Percentiles rank a stretch among this genome's conserved stretches.
Conservation (phyloP, 2,113 vertebrate species). For the Nettapus auritus region DNA sequence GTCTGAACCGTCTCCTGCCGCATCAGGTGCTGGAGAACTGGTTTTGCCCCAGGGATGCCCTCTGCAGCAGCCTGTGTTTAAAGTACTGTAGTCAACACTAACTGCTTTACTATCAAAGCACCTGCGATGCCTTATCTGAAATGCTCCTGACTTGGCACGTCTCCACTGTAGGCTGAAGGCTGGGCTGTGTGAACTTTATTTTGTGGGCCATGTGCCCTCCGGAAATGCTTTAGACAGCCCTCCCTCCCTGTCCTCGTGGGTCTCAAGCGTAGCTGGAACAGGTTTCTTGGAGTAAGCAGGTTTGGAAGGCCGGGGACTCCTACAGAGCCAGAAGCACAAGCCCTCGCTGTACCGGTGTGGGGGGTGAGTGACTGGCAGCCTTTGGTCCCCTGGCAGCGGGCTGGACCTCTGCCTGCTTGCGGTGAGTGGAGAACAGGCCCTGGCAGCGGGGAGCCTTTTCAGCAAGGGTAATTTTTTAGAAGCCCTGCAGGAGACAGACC, state of each 20-base stretch:
- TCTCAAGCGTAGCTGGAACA: background rate
- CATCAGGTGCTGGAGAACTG: background rate
- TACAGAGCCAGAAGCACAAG: conserved; percentile 43
- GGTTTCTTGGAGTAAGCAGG: conserved; percentile 11
- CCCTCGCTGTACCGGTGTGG: background rate
- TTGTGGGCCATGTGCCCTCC: background rate
- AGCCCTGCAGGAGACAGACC: background rate
- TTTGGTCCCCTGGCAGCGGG: background rate
- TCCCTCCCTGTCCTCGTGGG: background rate
- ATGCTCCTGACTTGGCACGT: conserved; percentile 2
- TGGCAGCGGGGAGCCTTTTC: background rate
- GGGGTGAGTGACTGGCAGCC: background rate
- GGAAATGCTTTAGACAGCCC: background rate
- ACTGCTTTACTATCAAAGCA: conserved; percentile 75
- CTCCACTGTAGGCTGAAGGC: background rate
- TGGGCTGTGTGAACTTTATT: conserved; percentile 4
- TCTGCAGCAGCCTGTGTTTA: background rate
- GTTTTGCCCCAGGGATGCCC: background rate
- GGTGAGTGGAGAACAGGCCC: background rate
- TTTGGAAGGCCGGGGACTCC: background rate
- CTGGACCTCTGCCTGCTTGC: background rate
- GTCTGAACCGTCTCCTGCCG: background rate
- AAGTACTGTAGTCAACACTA: conserved; percentile 55
- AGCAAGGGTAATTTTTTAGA: background rate
- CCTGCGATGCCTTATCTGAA: conserved; percentile 81